These are phyloP conservation scores for Drosophila borealis DNA, from an alignment of 2,888 invertebrate species.

Conservation along the genomic window DNA sequence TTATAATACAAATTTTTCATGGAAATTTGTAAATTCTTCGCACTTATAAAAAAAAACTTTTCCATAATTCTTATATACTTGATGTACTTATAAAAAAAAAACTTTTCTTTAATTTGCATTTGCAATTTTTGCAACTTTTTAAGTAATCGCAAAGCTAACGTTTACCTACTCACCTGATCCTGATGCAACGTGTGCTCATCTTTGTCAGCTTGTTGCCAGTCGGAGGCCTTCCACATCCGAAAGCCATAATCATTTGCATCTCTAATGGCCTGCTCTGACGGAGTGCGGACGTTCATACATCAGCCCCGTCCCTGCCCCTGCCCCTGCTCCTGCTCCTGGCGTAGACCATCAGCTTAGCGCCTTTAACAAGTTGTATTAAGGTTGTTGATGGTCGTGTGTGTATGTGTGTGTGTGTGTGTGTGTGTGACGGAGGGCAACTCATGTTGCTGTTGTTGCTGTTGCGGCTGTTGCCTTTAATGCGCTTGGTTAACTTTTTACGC, in stretches of 20 bases:
- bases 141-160: not conserved
- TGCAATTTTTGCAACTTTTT: not conserved
- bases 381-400: not conserved
- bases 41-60: too few relatives aligned
- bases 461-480: conserved; percentile 57
- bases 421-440: conserved; percentile 14
- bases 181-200: conserved; percentile 21
- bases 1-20: too few relatives aligned
- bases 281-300: conserved; percentile 64
- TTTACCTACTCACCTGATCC: conserved; percentile 19
- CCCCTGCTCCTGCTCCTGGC: not conserved
- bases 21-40: too few relatives aligned
- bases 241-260: conserved; percentile 78
- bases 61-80: too few relatives aligned
- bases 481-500: conserved; percentile 73
- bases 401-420: not conserved
- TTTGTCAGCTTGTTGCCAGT: not conserved
- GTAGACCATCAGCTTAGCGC: conserved; percentile 33
- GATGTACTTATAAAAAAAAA: not conserved
- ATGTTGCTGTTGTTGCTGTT: conserved; percentile 23
- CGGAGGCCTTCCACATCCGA: conserved; percentile 43
- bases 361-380: conserved; percentile 33
- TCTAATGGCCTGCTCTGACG: conserved; percentile 63
- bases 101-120: not conserved
- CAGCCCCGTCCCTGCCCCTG: conserved; percentile 39